Conservation (phyloP, 2,888 invertebrate genomes). For the Pandemis heparana region DNA sequence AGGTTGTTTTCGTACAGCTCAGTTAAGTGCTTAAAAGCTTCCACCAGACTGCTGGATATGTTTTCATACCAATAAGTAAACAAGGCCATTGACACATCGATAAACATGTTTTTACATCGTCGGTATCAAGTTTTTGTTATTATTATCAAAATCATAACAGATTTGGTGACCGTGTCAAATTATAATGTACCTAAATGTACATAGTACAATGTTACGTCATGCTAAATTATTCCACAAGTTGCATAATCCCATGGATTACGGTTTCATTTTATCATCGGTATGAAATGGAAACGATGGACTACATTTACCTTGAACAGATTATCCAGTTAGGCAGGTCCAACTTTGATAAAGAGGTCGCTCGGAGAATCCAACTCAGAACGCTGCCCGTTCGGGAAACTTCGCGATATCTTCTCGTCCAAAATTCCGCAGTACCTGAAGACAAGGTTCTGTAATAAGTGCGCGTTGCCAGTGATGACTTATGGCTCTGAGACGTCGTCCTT, state of each 20-base stretch:
- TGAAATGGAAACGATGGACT: background rate
- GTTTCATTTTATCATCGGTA: background rate
- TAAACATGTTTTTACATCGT: background rate
- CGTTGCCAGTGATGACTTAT: too few species aligned
- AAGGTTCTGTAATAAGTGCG: too few species aligned
- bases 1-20: background rate
- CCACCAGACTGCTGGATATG: conserved; percentile 4
- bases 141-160: conserved; percentile 3
- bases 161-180: background rate
- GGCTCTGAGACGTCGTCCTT: too few species aligned
- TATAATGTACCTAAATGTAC: background rate
- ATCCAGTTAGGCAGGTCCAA: too few species aligned
- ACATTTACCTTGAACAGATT: too few species aligned
- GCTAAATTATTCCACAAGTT: conserved; percentile 1
- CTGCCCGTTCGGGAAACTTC: too few species aligned
- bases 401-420: too few species aligned
- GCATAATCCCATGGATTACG: background rate
- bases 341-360: too few species aligned
- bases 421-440: too few species aligned
- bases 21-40: background rate
- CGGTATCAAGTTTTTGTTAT: conserved; percentile 1
- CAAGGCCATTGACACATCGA: background rate
- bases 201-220: background rate
- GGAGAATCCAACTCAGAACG: too few species aligned
- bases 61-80: conserved; percentile 14